phyloP scores from a whole-genome alignment of 2,797 vertebrate species.

The Novumbra hubbsi region DNA sequence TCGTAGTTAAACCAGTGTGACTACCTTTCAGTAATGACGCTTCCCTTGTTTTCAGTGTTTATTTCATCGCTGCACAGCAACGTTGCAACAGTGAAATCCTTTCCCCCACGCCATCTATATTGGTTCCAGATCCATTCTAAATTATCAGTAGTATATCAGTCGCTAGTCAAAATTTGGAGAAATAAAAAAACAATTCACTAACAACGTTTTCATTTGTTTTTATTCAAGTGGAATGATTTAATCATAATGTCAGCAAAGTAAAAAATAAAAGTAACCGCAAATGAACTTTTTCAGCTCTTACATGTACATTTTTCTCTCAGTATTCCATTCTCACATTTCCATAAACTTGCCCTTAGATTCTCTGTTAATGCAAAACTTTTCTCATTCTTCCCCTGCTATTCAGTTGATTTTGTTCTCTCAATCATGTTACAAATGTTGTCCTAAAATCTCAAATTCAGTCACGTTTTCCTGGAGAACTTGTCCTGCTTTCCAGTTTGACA shows the following conservation, averaged over 20 bases:
- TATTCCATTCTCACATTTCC: not conserved
- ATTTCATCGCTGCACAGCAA: slow-evolving; percentile 45
- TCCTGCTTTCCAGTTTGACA: slow-evolving; percentile 13
- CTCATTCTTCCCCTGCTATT: not conserved
- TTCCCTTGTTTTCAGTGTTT: slow-evolving; percentile 50
- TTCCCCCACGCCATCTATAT: not conserved
- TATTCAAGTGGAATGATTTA: slow-evolving; percentile 54
- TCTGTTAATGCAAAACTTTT: not conserved
- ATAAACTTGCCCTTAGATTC: not conserved
- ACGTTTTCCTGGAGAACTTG: not conserved
- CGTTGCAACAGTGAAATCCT: slow-evolving; percentile 53
- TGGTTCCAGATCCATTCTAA: slow-evolving; percentile 37
- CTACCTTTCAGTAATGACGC: not conserved
- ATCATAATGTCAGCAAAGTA: slow-evolving; percentile 53
- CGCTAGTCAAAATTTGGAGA: not conserved
- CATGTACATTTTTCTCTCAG: not conserved
- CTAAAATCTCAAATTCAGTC: not conserved
- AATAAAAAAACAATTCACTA: not conserved
- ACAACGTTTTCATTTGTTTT: not conserved
- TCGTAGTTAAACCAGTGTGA: not conserved
- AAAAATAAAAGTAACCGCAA: slow-evolving; percentile 26
- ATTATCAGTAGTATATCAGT: too few species aligned
- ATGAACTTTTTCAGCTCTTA: not conserved
- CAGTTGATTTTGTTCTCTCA: not conserved
- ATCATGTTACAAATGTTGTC: not conserved